Conservation (phyloP, 2,797 vertebrate species). For the Pangasius macronema region DNA sequence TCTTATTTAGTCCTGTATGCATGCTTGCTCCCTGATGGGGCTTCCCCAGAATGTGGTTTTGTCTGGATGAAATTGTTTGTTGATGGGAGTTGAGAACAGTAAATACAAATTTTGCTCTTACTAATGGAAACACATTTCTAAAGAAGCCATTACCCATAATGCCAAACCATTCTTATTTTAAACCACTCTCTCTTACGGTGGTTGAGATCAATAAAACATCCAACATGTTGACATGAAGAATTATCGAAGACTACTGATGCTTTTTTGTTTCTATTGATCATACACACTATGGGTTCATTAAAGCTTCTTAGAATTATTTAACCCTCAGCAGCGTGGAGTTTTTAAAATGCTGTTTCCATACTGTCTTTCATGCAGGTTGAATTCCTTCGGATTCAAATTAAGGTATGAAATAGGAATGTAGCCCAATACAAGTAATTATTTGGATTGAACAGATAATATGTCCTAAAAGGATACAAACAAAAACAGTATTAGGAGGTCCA, state of each 20-base stretch:
- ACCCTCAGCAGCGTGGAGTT: not conserved
- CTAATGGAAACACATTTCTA: not conserved
- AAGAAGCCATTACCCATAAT: slow-evolving; percentile 28
- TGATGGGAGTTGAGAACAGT: slow-evolving; percentile 20
- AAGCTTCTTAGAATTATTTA: not conserved
- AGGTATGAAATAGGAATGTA: not conserved
- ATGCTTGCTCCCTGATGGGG: slow-evolving; percentile 12
- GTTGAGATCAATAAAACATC: slow-evolving; percentile 27
- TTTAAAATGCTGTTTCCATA: slow-evolving; percentile 55
- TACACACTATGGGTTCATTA: not conserved
- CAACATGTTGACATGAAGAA: slow-evolving; percentile 27
- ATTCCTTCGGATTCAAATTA: not conserved
- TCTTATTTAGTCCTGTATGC: slow-evolving; percentile 27
- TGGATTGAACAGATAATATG: slow-evolving; percentile 9
- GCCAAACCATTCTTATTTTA: slow-evolving; percentile 16
- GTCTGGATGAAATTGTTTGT: slow-evolving; percentile 32
- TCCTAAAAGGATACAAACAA: slow-evolving; percentile 21
- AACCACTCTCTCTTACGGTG: slow-evolving; percentile 12
- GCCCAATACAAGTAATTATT: not conserved
- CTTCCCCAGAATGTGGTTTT: slow-evolving; percentile 23
- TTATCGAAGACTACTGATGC: not conserved
- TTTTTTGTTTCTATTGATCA: slow-evolving; percentile 7
- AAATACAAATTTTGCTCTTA: slow-evolving; percentile 19
- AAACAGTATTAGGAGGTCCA: too few relatives aligned
- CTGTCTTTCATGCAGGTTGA: slow-evolving; percentile 60